Percentiles rank a stretch among this genome's conserved stretches.
Evolutionary conservation across 2,888 invertebrate genomes (phyloP).

Genomic region (Pachycephus smyrnensis): DNA sequence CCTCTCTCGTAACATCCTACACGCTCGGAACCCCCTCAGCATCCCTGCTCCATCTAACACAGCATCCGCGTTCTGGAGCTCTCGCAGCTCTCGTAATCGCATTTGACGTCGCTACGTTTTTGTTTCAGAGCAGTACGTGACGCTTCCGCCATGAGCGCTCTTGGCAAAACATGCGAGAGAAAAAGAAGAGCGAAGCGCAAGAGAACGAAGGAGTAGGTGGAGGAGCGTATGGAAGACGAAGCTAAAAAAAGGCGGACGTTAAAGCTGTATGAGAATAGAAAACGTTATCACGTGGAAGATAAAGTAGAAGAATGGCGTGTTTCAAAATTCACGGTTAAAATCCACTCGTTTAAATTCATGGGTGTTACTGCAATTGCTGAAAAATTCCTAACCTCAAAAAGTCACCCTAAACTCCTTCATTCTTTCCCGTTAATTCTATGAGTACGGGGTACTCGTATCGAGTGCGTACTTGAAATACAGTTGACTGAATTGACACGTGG

Average conservation of each 20-base stretch:
- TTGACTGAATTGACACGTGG: slow-evolving; percentile 40
- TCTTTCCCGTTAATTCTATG: neutral
- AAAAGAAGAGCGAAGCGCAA: slow-evolving; percentile 33
- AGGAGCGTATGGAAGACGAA: slow-evolving; percentile 27
- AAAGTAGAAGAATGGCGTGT: neutral
- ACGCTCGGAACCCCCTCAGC: slow-evolving; percentile 32
- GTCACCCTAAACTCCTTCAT: neutral
- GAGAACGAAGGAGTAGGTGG: slow-evolving; percentile 25
- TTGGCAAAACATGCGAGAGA: slow-evolving; percentile 50
- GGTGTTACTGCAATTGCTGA: neutral
- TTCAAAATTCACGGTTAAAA: neutral
- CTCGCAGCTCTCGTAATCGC: slow-evolving; percentile 64
- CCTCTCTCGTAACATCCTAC: slow-evolving; percentile 36
- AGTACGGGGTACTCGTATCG: slow-evolving; percentile 16
- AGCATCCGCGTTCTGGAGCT: slow-evolving; percentile 65
- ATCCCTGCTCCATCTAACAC: slow-evolving; percentile 50
- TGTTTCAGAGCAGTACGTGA: slow-evolving; percentile 66
- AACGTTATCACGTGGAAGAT: neutral
- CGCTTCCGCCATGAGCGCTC: slow-evolving; percentile 61
- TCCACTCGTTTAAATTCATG: neutral
- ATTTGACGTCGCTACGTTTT: slow-evolving; percentile 67
- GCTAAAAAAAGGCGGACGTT: slow-evolving; percentile 4
- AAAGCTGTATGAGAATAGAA: neutral
- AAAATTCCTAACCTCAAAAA: neutral
- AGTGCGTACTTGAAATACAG: neutral